Conservation (phyloP, 2,113 vertebrate species). For the Urocitellus parryii region DNA sequence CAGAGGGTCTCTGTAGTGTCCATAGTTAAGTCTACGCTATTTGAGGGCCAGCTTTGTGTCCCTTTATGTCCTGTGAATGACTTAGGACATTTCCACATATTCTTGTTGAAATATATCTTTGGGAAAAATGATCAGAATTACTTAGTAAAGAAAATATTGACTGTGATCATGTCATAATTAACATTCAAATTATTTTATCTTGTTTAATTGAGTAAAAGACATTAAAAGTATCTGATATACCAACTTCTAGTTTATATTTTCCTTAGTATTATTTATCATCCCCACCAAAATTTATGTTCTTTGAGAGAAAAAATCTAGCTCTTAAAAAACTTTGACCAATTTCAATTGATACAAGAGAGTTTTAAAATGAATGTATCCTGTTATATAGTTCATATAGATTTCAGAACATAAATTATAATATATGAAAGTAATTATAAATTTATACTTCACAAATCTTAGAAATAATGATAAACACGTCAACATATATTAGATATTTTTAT, state of each 20-base stretch:
- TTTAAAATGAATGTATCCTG: conserved; percentile 27
- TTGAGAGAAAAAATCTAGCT: background rate
- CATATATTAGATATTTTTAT: background rate
- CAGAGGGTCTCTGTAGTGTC: background rate
- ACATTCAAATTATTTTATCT: background rate
- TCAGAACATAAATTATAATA: background rate
- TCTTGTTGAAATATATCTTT: background rate
- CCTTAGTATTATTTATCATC: background rate
- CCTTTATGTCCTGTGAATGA: background rate
- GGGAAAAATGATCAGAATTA: background rate
- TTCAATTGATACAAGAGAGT: background rate
- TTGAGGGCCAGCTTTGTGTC: background rate
- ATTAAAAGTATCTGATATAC: background rate
- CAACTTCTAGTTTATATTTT: background rate
- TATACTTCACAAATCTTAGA: background rate
- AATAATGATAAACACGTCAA: background rate
- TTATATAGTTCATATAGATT: background rate
- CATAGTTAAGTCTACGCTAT: background rate
- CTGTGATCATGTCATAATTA: background rate
- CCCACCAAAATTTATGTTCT: background rate
- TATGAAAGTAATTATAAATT: background rate
- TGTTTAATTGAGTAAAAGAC: background rate
- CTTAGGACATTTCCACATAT: background rate
- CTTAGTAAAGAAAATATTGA: conserved; percentile 26
- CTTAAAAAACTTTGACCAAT: background rate